Percentiles rank a stretch among this genome's conserved stretches.
phyloP scores from a whole-genome alignment of 2,113 vertebrate genomes.

The Corydoras maculifer region DNA sequence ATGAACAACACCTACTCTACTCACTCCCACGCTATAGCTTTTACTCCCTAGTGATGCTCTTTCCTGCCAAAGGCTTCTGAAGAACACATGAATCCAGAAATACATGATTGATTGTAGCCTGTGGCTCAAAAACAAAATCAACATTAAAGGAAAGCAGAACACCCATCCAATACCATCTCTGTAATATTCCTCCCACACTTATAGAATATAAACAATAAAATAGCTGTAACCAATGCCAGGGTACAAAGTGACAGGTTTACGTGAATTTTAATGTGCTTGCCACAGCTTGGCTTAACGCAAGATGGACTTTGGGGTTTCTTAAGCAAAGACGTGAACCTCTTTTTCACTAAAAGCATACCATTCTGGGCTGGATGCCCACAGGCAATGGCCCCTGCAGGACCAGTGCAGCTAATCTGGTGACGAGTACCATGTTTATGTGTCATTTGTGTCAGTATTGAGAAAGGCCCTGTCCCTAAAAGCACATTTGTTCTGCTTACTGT shows the following conservation, averaged over 20 bases:
- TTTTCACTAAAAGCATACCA: conserved; percentile 21
- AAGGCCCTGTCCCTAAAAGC: conserved; percentile 38
- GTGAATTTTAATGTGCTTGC: conserved; percentile 22
- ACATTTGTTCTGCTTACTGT: conserved; percentile 37
- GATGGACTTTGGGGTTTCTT: conserved; percentile 8
- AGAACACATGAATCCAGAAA: conserved; percentile 34
- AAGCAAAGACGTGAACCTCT: not conserved
- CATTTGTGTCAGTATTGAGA: conserved; percentile 43
- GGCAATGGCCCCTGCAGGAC: conserved; percentile 16
- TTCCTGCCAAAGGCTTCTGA: conserved; percentile 2
- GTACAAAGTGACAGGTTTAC: conserved; percentile 26
- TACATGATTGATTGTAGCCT: conserved; percentile 41
- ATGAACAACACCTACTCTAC: not conserved
- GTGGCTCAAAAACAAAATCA: conserved; percentile 19
- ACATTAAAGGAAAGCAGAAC: conserved; percentile 8
- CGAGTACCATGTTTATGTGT: conserved; percentile 26
- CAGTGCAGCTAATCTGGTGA: conserved; percentile 36
- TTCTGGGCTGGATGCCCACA: conserved; percentile 26
- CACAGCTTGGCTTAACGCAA: conserved; percentile 10
- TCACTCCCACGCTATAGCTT: conserved; percentile 21
- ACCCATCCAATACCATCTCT: conserved; percentile 29
- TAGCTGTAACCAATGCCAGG: conserved; percentile 22
- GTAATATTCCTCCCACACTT: conserved; percentile 31
- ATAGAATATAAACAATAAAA: conserved; percentile 14
- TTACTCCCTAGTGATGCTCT: conserved; percentile 16